Evolutionary conservation across 64 coral and sea anemone genomes (phyloP).

Genomic region (Dendrophyllia cribrosa): DNA sequence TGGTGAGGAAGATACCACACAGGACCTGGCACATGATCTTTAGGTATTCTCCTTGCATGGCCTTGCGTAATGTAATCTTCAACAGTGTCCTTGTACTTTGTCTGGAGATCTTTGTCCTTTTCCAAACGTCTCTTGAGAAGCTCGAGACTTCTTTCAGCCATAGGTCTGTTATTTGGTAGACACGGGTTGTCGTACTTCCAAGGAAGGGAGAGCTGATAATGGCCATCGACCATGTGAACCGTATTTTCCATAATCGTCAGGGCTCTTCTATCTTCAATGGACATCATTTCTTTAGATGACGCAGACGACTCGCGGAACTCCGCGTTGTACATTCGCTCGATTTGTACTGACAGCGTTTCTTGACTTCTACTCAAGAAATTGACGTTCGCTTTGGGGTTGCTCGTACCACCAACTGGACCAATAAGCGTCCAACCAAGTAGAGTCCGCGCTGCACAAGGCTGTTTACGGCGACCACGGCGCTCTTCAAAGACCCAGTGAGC

Average conservation of each 20-base stretch:
- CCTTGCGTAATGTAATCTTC: conserved; percentile 37
- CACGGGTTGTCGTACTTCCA: conserved; percentile 22
- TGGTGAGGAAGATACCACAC: conserved; percentile 54
- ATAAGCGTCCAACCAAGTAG: conserved; percentile 48
- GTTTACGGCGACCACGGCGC: conserved; percentile 38
- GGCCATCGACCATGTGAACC: conserved; percentile 23
- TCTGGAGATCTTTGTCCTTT: conserved; percentile 1
- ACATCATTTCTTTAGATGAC: conserved; percentile 20
- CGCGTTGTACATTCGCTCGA: conserved; percentile 42
- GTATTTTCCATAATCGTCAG: conserved; percentile 50
- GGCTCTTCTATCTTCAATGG: conserved; percentile 53
- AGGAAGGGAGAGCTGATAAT: conserved; percentile 65
- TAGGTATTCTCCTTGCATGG: conserved; percentile 31
- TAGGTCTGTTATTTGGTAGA: conserved; percentile 52
- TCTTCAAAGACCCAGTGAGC: conserved; percentile 44
- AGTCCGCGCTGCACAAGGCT: conserved; percentile 38
- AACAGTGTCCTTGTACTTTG: conserved; percentile 59
- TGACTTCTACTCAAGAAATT: conserved; percentile 1
- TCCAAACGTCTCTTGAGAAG: conserved; percentile 30
- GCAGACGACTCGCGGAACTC: conserved; percentile 14
- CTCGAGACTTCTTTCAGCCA: conserved; percentile 49
- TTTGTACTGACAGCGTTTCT: conserved; percentile 3
- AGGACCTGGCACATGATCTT: neutral
- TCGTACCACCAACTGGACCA: neutral
- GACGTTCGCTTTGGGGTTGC: neutral